A percentile compares a stretch with the other conserved stretches of the same genome.
Evolutionary conservation across 2,797 vertebrate species (phyloP).

Genomic region (Loriculus beryllinus): DNA sequence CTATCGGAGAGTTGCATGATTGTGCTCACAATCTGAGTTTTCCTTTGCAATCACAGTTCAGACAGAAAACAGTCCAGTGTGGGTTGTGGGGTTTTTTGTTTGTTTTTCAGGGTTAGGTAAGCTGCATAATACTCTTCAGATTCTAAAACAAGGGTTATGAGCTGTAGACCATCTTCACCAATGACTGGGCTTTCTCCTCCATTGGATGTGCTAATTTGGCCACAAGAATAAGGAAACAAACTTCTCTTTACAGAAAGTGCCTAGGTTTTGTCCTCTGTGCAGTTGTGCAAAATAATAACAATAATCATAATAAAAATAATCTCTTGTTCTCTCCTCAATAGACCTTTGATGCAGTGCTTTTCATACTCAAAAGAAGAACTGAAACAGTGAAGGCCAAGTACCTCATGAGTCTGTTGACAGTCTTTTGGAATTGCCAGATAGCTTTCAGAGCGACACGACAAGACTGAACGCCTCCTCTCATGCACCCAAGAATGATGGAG

Average conservation of each 20-base stretch:
- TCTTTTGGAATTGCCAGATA: neutral
- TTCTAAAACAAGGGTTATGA: constrained; percentile 45
- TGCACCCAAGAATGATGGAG: neutral
- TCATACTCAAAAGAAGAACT: constrained; percentile 63
- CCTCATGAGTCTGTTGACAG: constrained; percentile 4
- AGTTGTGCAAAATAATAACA: constrained; percentile 79
- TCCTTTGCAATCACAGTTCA: constrained; percentile 30
- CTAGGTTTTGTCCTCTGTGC: constrained; percentile 73
- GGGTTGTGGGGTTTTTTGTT: neutral
- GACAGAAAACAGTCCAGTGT: constrained; percentile 64
- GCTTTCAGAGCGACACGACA: neutral
- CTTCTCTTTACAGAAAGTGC: constrained; percentile 74
- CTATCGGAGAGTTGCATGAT: constrained; percentile 3
- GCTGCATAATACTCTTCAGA: constrained; percentile 37
- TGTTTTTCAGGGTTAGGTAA: constrained; percentile 3
- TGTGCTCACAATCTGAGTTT: constrained; percentile 63
- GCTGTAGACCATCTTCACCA: constrained; percentile 35
- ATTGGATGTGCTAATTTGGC: constrained; percentile 57
- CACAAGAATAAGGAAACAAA: constrained; percentile 56
- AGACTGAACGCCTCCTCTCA: neutral
- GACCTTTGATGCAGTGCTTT: constrained; percentile 70
- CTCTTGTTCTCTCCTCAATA: constrained; percentile 72
- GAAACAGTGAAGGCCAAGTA: constrained; percentile 67
- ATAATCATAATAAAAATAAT: constrained; percentile 79
- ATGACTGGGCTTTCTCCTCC: constrained; percentile 37